phyloP scores from a whole-genome alignment of 2,888 invertebrate species.

The Pollenia angustigena region DNA sequence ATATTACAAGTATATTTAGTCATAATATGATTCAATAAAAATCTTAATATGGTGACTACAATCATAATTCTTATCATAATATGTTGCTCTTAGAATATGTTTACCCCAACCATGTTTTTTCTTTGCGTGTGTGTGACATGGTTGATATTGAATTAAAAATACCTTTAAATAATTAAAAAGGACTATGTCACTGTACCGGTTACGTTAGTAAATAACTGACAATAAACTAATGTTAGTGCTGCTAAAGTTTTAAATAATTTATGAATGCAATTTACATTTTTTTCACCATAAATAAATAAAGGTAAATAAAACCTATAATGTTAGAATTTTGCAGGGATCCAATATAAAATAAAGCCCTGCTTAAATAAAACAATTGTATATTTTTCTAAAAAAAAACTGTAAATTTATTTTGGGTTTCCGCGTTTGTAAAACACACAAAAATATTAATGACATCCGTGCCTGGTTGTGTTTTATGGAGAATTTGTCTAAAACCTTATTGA shows the following conservation, averaged over 20 bases:
- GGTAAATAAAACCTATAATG: slow-evolving; percentile 3
- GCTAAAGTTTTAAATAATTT: slow-evolving; percentile 79
- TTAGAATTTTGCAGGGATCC: neutral
- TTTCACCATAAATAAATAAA: neutral
- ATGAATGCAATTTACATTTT: slow-evolving; percentile 81
- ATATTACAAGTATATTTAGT: too few relatives aligned
- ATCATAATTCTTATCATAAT: too few relatives aligned
- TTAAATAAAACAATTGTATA: slow-evolving; percentile 31
- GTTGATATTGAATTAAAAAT: neutral
- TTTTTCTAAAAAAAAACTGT: slow-evolving; percentile 19
- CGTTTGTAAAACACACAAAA: slow-evolving; percentile 26
- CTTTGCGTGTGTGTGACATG: too few relatives aligned
- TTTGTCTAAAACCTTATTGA: slow-evolving; percentile 28
- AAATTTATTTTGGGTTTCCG: slow-evolving; percentile 51
- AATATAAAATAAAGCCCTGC: slow-evolving; percentile 15
- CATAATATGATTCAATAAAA: too few relatives aligned
- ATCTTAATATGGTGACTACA: too few relatives aligned
- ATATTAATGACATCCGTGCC: slow-evolving; percentile 47
- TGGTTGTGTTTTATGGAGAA: slow-evolving; percentile 15
- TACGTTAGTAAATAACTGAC: slow-evolving; percentile 1
- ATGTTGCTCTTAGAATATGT: too few relatives aligned
- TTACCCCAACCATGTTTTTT: too few relatives aligned
- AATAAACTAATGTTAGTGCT: slow-evolving; percentile 68
- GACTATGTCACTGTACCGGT: neutral
- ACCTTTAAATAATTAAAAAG: neutral